Conservation (phyloP, 1,140 invertebrate species). For the Conus ventricosus region DNA sequence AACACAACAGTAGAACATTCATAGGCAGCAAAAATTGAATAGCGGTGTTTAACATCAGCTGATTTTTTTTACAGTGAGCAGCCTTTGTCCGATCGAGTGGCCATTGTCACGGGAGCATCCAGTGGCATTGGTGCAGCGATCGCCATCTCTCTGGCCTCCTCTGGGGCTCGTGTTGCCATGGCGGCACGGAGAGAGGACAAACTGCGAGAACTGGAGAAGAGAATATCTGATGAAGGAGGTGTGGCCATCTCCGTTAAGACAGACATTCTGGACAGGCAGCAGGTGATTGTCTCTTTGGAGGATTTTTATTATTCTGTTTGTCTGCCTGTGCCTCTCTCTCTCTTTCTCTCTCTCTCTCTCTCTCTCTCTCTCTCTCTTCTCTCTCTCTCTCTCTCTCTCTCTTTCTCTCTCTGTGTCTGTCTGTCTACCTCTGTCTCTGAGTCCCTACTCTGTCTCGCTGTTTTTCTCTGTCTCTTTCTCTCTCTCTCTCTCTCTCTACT, state of each 20-base stretch:
- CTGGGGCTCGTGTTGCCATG: constrained; percentile 85
- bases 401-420: no score
- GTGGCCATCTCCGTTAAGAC: constrained; percentile 65
- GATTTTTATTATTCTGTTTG: neutral
- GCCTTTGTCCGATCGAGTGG: constrained; percentile 61
- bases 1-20: no score
- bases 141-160: constrained; percentile 83
- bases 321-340: no score
- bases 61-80: constrained; percentile 37
- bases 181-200: constrained; percentile 83
- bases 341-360: no score
- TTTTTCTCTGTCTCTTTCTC: no score
- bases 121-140: constrained; percentile 91
- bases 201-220: constrained; percentile 82
- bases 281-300: constrained; percentile 51
- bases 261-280: constrained; percentile 67
- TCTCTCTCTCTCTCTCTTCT: no score
- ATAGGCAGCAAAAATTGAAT: no score
- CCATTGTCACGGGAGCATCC: constrained; percentile 86
- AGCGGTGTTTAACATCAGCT: no score
- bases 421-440: no score
- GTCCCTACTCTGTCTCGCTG: no score
- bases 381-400: no score
- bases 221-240: constrained; percentile 75
- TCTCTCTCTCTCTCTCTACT: no score